These are phyloP conservation scores for Myopa tessellatipennis DNA, from an alignment of 2,888 invertebrate species.

Conservation along the genomic window DNA sequence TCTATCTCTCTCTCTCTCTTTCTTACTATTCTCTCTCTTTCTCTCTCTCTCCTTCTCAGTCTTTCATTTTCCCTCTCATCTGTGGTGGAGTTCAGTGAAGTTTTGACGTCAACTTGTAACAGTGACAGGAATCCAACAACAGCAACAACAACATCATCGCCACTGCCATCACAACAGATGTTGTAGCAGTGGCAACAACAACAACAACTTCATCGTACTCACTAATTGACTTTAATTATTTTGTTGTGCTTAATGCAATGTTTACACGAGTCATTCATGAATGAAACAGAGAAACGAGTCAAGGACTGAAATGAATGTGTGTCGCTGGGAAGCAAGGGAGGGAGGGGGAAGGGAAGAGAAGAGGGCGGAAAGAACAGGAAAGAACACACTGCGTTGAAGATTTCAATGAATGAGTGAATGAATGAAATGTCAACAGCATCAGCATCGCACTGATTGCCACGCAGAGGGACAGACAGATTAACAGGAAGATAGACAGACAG, in stretches of 20 bases:
- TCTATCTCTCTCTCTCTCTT: too few relatives aligned
- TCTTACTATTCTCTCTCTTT: too few relatives aligned
- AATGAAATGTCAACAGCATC: not conserved
- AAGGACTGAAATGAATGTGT: not conserved
- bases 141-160: slow-evolving; percentile 50
- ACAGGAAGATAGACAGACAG: not conserved
- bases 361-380: not conserved
- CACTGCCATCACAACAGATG: slow-evolving; percentile 38
- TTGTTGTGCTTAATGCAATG: slow-evolving; percentile 60
- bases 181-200: slow-evolving; percentile 41
- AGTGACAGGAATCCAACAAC: not conserved
- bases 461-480: not conserved
- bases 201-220: slow-evolving; percentile 34
- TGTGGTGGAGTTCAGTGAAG: too few relatives aligned
- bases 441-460: not conserved
- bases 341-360: not conserved
- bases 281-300: slow-evolving; percentile 11
- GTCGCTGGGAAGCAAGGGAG: not conserved
- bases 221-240: slow-evolving; percentile 64
- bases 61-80: too few relatives aligned
- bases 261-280: slow-evolving; percentile 49
- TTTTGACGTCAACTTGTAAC: not conserved
- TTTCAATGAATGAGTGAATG: not conserved
- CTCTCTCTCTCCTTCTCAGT: too few relatives aligned
- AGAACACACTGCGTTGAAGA: not conserved